Percentiles rank a stretch among this genome's conserved stretches.
These are phyloP conservation scores for Mya arenaria DNA, from an alignment of 1,140 invertebrate genomes.

Conservation along the genomic window DNA sequence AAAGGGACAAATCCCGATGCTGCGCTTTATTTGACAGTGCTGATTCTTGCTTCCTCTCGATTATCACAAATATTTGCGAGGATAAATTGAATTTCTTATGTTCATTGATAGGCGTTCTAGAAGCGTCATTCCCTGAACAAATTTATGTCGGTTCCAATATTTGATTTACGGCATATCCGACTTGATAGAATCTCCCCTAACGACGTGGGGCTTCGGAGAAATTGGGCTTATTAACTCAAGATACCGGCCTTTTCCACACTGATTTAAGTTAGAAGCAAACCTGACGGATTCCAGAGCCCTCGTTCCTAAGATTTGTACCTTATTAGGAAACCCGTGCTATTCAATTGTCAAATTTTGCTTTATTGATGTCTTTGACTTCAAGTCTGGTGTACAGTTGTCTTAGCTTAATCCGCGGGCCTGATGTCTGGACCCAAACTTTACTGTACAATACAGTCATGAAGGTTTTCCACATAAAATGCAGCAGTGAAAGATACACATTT, in stretches of 20 bases:
- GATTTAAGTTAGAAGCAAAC: slow-evolving; percentile 24
- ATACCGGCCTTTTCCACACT: slow-evolving; percentile 27
- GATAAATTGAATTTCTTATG: slow-evolving; percentile 55
- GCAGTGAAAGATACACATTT: no score
- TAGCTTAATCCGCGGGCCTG: no score
- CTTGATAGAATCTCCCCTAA: slow-evolving; percentile 22
- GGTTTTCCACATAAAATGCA: no score
- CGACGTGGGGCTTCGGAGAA: background rate
- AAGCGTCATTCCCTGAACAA: slow-evolving; percentile 53
- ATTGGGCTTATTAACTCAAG: slow-evolving; percentile 39
- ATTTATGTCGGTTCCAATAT: slow-evolving; percentile 53
- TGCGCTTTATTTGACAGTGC: slow-evolving; percentile 54
- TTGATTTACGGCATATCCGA: slow-evolving; percentile 51
- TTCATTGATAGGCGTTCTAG: slow-evolving; percentile 30
- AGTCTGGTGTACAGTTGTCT: background rate
- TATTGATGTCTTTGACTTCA: background rate
- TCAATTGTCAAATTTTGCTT: background rate
- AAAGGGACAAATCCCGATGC: slow-evolving; percentile 45
- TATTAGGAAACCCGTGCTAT: background rate
- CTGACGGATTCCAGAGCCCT: slow-evolving; percentile 39
- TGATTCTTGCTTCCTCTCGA: slow-evolving; percentile 18
- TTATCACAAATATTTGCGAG: slow-evolving; percentile 28
- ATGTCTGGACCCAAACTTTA: no score
- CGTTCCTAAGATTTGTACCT: background rate
- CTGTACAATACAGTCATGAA: no score